Conservation (phyloP, 2,888 invertebrate genomes). For the Trichogramma dendrolimi region DNA sequence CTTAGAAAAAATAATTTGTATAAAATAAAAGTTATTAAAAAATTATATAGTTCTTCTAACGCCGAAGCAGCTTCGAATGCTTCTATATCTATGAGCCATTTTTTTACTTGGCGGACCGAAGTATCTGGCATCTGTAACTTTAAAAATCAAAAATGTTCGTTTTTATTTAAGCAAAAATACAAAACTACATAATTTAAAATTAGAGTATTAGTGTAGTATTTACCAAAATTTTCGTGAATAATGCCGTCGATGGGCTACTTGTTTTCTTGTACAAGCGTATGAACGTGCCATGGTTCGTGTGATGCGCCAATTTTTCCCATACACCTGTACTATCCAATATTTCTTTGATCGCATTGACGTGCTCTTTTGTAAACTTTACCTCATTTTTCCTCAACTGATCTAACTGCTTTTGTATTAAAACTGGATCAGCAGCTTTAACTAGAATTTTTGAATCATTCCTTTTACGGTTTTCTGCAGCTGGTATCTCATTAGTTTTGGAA, state of each 20-base stretch:
- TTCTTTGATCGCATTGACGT: slow-evolving; percentile 53
- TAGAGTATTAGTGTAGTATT: not conserved
- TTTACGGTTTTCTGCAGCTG: not conserved
- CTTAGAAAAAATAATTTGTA: not conserved
- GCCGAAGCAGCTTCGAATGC: slow-evolving; percentile 20
- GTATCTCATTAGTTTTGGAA: not conserved
- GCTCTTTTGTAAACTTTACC: slow-evolving; percentile 36
- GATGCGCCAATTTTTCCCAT: slow-evolving; percentile 60
- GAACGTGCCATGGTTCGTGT: slow-evolving; percentile 55
- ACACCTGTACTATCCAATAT: slow-evolving; percentile 58
- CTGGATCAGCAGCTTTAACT: no score
- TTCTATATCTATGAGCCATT: slow-evolving; percentile 17
- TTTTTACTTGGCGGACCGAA: slow-evolving; percentile 20
- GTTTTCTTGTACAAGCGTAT: slow-evolving; percentile 53
- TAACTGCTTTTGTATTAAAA: not conserved
- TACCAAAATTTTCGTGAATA: slow-evolving; percentile 21
- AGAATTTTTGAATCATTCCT: not conserved
- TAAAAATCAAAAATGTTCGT: not conserved
- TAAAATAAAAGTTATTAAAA: not conserved
- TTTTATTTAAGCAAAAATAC: not conserved
- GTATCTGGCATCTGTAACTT: slow-evolving; percentile 24
- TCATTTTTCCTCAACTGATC: slow-evolving; percentile 14
- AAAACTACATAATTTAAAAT: not conserved
- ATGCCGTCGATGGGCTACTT: slow-evolving; percentile 36
- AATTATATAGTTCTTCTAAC: slow-evolving; percentile 8